Percentiles rank a stretch among this genome's conserved stretches.
phyloP scores from a whole-genome alignment of 2,113 vertebrate species.

The Anhinga rufa region DNA sequence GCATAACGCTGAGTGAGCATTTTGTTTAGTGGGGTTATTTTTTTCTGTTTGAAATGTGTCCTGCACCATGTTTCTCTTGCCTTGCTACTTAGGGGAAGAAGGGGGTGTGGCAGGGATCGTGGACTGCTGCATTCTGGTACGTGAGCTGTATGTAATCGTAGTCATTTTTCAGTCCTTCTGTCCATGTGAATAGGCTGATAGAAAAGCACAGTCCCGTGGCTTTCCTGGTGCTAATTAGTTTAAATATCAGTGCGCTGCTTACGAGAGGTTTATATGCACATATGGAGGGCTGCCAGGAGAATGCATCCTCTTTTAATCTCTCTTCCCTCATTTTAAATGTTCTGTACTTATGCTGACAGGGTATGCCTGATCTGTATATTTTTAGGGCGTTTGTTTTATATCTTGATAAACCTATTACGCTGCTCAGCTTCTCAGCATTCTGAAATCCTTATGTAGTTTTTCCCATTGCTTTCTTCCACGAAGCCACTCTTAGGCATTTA shows the following conservation, averaged over 20 bases:
- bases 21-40: background rate
- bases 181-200: background rate
- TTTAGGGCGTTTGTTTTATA: background rate
- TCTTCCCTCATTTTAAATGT: background rate
- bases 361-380: background rate
- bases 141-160: background rate
- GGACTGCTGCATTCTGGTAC: background rate
- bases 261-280: background rate
- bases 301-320: background rate
- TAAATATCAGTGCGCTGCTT: background rate
- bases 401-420: background rate
- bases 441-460: background rate
- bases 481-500: background rate
- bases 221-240: constrained; percentile 44
- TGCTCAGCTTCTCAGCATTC: background rate
- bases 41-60: background rate
- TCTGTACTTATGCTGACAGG: background rate
- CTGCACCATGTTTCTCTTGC: constrained; percentile 7
- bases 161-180: background rate
- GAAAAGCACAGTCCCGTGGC: background rate
- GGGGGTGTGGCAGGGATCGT: background rate
- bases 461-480: background rate
- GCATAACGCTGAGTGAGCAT: constrained; percentile 35
- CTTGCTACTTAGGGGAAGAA: background rate
- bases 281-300: background rate